Evolutionary conservation across 2,797 vertebrate genomes (phyloP).

Genomic region (Notoglanidium macrostoma): DNA sequence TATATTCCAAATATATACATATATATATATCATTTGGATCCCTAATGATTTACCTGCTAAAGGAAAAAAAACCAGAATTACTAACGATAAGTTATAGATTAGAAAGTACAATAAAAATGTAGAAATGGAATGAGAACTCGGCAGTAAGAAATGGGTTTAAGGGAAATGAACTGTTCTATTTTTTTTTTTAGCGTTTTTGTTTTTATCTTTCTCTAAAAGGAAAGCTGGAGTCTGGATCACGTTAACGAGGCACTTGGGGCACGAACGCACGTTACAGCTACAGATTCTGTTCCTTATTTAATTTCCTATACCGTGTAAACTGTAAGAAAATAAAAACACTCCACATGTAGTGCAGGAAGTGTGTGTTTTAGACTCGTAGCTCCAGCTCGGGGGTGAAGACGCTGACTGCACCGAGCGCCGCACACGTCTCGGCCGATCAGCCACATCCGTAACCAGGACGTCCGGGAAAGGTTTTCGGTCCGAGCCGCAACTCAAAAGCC

Average conservation of each 20-base stretch:
- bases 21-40: not conserved
- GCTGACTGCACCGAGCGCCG: not conserved
- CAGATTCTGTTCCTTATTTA: not conserved
- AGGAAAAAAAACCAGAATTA: too few species aligned
- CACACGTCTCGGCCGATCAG: slow-evolving; percentile 5
- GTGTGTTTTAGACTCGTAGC: not conserved
- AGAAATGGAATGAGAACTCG: not conserved
- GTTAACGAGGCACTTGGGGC: slow-evolving; percentile 6
- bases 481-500: not conserved
- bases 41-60: not conserved
- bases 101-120: not conserved
- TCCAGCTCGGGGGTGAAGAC: not conserved
- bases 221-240: not conserved
- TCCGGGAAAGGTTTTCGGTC: not conserved
- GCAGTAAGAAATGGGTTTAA: not conserved
- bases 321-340: not conserved
- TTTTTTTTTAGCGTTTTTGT: too few species aligned
- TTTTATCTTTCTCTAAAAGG: not conserved
- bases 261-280: not conserved
- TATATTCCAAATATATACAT: not conserved
- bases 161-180: not conserved
- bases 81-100: too few species aligned
- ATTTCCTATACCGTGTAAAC: too few species aligned
- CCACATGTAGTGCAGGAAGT: not conserved
- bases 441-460: not conserved